Conservation (phyloP, 2,113 vertebrate species). For the Megaceryle torquata region DNA sequence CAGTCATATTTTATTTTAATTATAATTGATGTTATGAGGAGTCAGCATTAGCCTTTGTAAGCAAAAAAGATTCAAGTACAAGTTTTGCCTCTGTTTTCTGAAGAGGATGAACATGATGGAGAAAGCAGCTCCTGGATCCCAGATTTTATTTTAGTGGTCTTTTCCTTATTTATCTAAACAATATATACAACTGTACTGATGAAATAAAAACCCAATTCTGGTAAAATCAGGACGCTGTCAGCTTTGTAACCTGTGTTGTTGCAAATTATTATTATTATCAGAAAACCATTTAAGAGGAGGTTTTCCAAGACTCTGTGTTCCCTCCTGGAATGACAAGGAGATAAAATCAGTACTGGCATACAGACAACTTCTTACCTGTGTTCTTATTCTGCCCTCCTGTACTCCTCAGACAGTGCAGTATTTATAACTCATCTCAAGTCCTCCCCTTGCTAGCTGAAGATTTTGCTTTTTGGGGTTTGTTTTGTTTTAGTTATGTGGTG, state of each 20-base stretch:
- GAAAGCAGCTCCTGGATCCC: neutral
- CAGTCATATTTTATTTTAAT: neutral
- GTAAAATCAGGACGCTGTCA: neutral
- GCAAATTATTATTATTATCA: neutral
- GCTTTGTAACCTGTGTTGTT: neutral
- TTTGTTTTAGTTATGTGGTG: neutral
- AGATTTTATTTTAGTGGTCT: neutral
- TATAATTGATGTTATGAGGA: neutral
- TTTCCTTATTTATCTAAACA: neutral
- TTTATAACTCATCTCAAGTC: neutral
- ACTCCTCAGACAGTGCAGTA: neutral
- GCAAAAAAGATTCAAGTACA: neutral
- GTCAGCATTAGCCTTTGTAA: neutral
- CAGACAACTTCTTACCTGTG: neutral
- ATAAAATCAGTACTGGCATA: neutral
- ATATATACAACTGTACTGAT: neutral
- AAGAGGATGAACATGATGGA: neutral
- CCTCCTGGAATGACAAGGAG: neutral
- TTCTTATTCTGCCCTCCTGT: neutral
- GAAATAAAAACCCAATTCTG: neutral
- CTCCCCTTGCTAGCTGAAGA: neutral
- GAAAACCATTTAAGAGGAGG: neutral
- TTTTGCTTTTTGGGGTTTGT: neutral
- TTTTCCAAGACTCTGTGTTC: neutral
- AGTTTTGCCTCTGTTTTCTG: neutral